Base-by-base conservation (phyloP, 2,888 invertebrate species). In the Zaprionus obscuricornis region DNA sequence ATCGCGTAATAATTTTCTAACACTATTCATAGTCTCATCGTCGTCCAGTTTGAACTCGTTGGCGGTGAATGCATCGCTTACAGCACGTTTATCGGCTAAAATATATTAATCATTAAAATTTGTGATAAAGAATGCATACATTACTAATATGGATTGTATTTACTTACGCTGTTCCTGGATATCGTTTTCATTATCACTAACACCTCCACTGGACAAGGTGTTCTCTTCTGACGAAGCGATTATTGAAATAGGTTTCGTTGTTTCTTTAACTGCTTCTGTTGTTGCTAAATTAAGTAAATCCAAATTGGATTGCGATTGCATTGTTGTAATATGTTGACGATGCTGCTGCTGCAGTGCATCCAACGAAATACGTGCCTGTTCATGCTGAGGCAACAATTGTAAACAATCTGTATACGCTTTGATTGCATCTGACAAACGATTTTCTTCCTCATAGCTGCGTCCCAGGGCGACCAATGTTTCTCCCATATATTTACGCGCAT, bases 401-500 rank as follows among this genome's bases (percentile, higher is more conserved):
- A 97, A 90, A 87, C 96, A 97, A 87, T 95, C 95, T 83, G 94
- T 95, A 79, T 96, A 97, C 0, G 96, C 95, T 76, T 96, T 96
- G 52, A 95, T 92, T 0, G 97, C 96, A 72, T 96, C 96, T 1
- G 96, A 94, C 46, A 95, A 93, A 78, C 96, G 96, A 85, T 95
- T 95, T 74, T 96, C 96, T 77, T 96, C 96, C 87, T 97, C 96
- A 88, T 95, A 96, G 87, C 96, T 96, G 40, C 96, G 93, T 24
- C 96, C 98, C 42, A 96, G 91, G 0, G 97, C 98, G 0, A 97
- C 95, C 34, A 97, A 91, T 0, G 98, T 98, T 90, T 98, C 97
- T 22, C 97, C 96, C 92, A 97, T 94, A 91, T 98, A 98, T 89
- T 97, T 97, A 54, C 96, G 93, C 22, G 98, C 98, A 91, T 98